Evolutionary conservation across 2,797 vertebrate genomes (phyloP).

Genomic region (Protosalanx chinensis): DNA sequence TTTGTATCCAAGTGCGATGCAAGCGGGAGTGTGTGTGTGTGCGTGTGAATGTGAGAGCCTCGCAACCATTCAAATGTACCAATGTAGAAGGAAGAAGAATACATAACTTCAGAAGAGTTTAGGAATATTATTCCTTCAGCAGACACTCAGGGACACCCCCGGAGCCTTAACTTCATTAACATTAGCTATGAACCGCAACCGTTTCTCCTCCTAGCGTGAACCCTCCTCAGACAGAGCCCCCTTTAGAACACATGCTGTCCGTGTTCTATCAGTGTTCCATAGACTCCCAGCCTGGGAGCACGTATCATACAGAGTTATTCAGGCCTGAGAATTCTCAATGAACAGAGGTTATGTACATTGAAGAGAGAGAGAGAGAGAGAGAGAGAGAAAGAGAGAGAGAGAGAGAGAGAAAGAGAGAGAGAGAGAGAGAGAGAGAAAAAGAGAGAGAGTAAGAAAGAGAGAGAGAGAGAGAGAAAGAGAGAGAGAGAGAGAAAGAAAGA

Average conservation of each 20-base stretch:
- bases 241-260: too few relatives aligned
- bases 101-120: not conserved
- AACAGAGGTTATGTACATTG: slow-evolving; percentile 58
- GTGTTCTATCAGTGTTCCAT: too few relatives aligned
- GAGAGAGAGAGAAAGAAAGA: slow-evolving; percentile 20
- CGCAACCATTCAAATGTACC: too few relatives aligned
- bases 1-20: not conserved
- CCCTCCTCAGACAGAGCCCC: too few relatives aligned
- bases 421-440: not conserved
- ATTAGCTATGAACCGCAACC: too few relatives aligned
- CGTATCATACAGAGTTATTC: slow-evolving; percentile 24
- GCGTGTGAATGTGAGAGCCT: not conserved
- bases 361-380: slow-evolving; percentile 38
- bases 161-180: too few relatives aligned
- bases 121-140: too few relatives aligned
- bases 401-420: slow-evolving; percentile 22
- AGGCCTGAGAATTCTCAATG: slow-evolving; percentile 45
- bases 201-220: too few relatives aligned
- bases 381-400: slow-evolving; percentile 18
- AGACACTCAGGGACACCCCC: too few relatives aligned
- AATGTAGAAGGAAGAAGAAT: too few relatives aligned
- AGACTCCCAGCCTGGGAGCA: not conserved
- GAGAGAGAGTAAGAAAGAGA: not conserved
- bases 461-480: not conserved
- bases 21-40: too few relatives aligned